These are phyloP conservation scores for Labroides dimidiatus DNA, from an alignment of 2,797 vertebrate genomes.

Conservation along the genomic window DNA sequence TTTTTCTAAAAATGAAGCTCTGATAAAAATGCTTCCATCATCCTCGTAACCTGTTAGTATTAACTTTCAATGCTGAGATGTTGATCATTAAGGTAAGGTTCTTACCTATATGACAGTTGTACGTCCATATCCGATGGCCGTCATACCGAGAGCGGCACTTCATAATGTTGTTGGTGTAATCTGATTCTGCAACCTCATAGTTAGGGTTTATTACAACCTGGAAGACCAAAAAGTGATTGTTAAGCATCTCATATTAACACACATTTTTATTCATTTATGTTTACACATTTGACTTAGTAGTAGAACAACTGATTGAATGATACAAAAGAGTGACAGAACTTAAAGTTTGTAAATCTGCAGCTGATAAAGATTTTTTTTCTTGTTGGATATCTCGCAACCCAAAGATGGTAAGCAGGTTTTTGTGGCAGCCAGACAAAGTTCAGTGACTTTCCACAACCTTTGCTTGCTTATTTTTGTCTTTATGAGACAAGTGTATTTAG, in stretches of 20 bases:
- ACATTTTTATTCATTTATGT: not conserved
- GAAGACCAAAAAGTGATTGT: not conserved
- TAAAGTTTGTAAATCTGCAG: not conserved
- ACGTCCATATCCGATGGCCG: slow-evolving; percentile 93
- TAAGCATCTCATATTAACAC: not conserved
- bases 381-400: not conserved
- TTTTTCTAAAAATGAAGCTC: too few relatives aligned
- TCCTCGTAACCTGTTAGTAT: not conserved
- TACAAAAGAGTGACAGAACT: not conserved
- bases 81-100: not conserved
- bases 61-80: not conserved
- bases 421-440: not conserved
- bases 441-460: slow-evolving; percentile 10
- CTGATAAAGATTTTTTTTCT: not conserved
- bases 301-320: not conserved
- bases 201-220: slow-evolving; percentile 95
- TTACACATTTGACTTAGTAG: too few relatives aligned
- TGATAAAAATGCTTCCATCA: too few relatives aligned
- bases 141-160: slow-evolving; percentile 92
- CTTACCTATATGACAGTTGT: slow-evolving; percentile 95
- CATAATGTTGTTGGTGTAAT: slow-evolving; percentile 95
- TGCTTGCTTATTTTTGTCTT: slow-evolving; percentile 1
- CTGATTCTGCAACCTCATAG: slow-evolving; percentile 94
- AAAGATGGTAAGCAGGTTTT: not conserved
- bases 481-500: not conserved